Evolutionary conservation across 2,888 invertebrate genomes (phyloP), one percentile per base, ranked within the genome.

Genomic region (Drosophila nigritarsus): DNA sequence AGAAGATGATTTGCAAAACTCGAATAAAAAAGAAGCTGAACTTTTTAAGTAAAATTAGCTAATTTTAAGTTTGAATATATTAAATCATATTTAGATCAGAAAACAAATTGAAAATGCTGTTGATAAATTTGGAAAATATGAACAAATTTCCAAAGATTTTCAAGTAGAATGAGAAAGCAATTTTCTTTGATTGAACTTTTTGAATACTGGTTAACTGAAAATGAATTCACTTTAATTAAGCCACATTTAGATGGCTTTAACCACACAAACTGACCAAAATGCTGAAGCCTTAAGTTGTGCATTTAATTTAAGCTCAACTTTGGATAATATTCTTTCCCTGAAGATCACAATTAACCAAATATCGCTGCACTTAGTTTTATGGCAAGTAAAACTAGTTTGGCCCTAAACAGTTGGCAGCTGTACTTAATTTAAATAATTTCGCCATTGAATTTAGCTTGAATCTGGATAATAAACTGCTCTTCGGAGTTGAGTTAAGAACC

Each of bases 391-490:
- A 24, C 0, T n/a, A 20, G 27, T 27, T 40, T 49, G 8, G 8
- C 40, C 36, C 29, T 34, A 29, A 65, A 34, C 18, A 13, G 1
- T 24, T 24, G 30, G 27, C 24, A 42, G 15, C 2, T 32, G 32
- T 20, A 15, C 6, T 59, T 20, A 29, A 24, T 3, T 30, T 15
- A 42, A 13, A 27, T 38, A 50, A 5, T 27, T 15, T 2, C 0
- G 7, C 8, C 42, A 51, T 48, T 9, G 8, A 55, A 38, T 54
- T 38, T n/a, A 54, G 36, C 30, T 7, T 6, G 1, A 65, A 36
- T 30, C 65, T 30, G 18, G 18, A 18, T 63, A 45, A 66, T 18
- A 36, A 30, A 11, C 24, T 11, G n/a, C 65, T 20, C 3, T 13
- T 18, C 27, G 8, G 15, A 34, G 50, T 24, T 5, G 30, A 24